Base-by-base conservation (phyloP, 2,888 invertebrate species). In the Epinotia ramella region DNA sequence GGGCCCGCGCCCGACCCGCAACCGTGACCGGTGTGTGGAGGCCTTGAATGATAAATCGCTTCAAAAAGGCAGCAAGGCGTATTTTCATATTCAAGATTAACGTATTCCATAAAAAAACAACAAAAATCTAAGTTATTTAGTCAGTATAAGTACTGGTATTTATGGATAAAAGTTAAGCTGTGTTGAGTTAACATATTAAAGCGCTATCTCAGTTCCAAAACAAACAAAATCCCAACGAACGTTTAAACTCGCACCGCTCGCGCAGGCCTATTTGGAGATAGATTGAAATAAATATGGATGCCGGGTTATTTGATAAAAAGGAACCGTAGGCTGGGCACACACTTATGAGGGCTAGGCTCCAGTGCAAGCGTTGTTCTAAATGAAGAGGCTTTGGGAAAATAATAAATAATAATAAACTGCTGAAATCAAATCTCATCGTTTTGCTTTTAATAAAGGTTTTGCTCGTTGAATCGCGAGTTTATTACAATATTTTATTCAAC, bases 221-320 rank as follows among this genome's bases (percentile, higher is more conserved):
- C 60, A 56, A 71, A 56, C 75, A 59, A 28, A 69, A 24, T 44
- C 24, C 46, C 46, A 60, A 60, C 60, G 46, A 69, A 28, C 70
- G 53, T 71, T 75, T 71, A 66, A 66, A 71, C 75, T 62, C 44
- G 16, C 20, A 57, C 20, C 57, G 65, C 57, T 66, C 75, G 60
- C 44, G 28, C 63, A 59, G 60, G 74, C 80, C 79, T 82, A 66
- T 82, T 82, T 80, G 78, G 78, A 79, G 81, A 83, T 85, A 83
- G 82, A 87, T 87, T 85, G 86, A 85, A 84, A 85, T 86, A 86
- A 86, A 86, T 85, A 85, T 87, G 85, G 84, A 85, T 84, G 82
- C 78, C 73, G 77, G 82, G 81, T 80, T 85, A 83, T 86, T 87
- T 84, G 84, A 85, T 86, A 84, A 83, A 79, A 86, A 84, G 81